Conservation (phyloP, 2,797 vertebrate species). For the Sphaeramia orbicularis region DNA sequence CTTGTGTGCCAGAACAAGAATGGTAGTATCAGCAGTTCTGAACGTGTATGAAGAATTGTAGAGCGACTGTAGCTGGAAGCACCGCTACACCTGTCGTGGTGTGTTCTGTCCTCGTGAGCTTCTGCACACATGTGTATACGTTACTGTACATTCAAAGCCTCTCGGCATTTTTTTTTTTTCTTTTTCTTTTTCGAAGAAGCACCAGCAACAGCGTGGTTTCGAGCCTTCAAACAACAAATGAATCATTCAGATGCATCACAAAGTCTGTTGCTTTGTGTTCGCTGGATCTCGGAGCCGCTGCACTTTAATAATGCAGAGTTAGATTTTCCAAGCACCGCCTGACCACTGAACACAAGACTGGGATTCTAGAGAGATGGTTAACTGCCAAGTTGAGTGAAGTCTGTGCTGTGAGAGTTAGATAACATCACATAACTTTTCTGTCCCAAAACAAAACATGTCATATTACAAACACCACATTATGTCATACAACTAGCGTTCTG, state of each 20-base stretch:
- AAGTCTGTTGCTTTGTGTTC: slow-evolving; percentile 8
- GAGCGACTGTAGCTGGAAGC: neutral
- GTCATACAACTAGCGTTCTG: too few species aligned
- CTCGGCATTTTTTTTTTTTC: neutral
- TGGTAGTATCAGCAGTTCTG: slow-evolving; percentile 20
- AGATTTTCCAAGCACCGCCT: neutral
- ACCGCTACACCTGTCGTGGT: neutral
- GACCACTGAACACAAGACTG: slow-evolving; percentile 1
- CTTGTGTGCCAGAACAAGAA: slow-evolving; percentile 12
- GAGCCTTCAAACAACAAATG: slow-evolving; percentile 37
- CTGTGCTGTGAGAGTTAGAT: too few species aligned
- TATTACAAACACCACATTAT: too few species aligned
- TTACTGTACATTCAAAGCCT: neutral
- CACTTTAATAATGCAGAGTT: slow-evolving; percentile 26
- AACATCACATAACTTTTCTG: too few species aligned
- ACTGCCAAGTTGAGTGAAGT: too few species aligned
- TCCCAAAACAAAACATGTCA: too few species aligned
- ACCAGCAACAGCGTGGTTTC: neutral
- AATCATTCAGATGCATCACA: slow-evolving; percentile 42
- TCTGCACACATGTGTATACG: neutral
- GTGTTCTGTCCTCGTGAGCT: neutral
- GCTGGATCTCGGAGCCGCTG: neutral
- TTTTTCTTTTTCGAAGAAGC: neutral
- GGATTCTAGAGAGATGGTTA: neutral
- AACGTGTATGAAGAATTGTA: neutral